These are phyloP conservation scores for Tauraco erythrolophus DNA, from an alignment of 2,113 vertebrate species.

Conservation along the genomic window DNA sequence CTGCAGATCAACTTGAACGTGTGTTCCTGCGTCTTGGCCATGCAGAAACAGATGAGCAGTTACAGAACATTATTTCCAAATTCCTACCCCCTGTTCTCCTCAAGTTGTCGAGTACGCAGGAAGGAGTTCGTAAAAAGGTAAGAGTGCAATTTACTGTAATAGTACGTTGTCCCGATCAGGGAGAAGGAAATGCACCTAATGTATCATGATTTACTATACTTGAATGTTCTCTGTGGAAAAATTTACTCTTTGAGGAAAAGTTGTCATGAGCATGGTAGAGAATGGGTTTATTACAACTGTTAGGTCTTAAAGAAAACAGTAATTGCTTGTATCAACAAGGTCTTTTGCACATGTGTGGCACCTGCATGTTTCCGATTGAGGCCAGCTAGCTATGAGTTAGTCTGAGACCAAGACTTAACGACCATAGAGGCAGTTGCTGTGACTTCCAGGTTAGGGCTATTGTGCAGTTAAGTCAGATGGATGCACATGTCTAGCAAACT, in stretches of 20 bases:
- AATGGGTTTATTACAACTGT: background rate
- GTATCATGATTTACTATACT: background rate
- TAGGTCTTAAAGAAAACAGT: background rate
- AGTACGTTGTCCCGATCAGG: background rate
- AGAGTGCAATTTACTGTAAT: background rate
- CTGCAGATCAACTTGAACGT: slow-evolving; percentile 94
- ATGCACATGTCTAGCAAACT: background rate
- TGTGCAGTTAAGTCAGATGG: too few species aligned
- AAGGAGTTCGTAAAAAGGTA: slow-evolving; percentile 98
- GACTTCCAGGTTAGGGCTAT: background rate
- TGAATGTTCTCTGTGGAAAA: background rate
- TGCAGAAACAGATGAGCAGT: slow-evolving; percentile 96
- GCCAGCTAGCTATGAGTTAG: background rate
- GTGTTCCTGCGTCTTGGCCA: slow-evolving; percentile 97
- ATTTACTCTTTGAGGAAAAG: background rate
- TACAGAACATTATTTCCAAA: slow-evolving; percentile 98
- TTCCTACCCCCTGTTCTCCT: slow-evolving; percentile 97
- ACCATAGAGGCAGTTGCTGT: background rate
- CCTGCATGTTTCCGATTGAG: background rate
- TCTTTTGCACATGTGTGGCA: background rate
- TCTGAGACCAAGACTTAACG: background rate
- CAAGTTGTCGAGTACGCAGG: slow-evolving; percentile 96
- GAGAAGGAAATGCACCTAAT: background rate
- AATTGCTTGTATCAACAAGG: background rate
- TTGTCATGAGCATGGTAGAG: background rate